phyloP scores from a whole-genome alignment of 2,113 vertebrate genomes.

The Megaceryle torquata region DNA sequence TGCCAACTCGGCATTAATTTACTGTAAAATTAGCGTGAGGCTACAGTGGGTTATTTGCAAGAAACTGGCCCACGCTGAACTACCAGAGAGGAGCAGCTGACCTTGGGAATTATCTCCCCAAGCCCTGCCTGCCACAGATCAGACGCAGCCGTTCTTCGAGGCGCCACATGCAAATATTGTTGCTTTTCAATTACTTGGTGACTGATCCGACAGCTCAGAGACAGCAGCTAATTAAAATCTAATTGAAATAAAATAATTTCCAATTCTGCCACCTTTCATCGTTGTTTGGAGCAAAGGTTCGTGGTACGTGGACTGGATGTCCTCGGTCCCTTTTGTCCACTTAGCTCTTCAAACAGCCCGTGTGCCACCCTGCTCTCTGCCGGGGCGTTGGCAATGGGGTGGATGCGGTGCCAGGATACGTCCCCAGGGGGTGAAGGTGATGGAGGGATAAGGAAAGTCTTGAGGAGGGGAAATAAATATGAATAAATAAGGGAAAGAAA shows the following conservation, averaged over 20 bases:
- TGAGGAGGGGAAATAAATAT: neutral
- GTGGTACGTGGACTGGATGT: neutral
- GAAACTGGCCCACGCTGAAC: slow-evolving; percentile 32
- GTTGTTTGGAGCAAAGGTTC: slow-evolving; percentile 30
- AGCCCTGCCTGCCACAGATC: slow-evolving; percentile 49
- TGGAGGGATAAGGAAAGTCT: neutral
- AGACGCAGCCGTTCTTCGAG: slow-evolving; percentile 56
- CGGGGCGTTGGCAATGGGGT: neutral
- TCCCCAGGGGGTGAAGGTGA: neutral
- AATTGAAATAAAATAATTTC: slow-evolving; percentile 77
- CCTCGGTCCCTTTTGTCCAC: neutral
- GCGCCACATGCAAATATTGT: slow-evolving; percentile 67
- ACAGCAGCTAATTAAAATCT: slow-evolving; percentile 78
- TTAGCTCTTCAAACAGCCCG: slow-evolving; percentile 14
- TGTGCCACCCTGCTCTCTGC: neutral
- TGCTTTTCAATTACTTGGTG: slow-evolving; percentile 74
- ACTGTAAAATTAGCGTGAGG: slow-evolving; percentile 55
- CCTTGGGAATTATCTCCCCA: slow-evolving; percentile 59
- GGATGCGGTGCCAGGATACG: neutral
- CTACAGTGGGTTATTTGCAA: slow-evolving; percentile 18
- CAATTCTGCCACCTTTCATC: slow-evolving; percentile 30
- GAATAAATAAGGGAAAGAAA: neutral
- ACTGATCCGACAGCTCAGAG: slow-evolving; percentile 57
- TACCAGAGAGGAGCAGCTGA: slow-evolving; percentile 25
- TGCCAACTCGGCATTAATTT: slow-evolving; percentile 59